These are phyloP conservation scores for Eudemis profundana DNA, from an alignment of 2,888 invertebrate genomes.

Conservation along the genomic window DNA sequence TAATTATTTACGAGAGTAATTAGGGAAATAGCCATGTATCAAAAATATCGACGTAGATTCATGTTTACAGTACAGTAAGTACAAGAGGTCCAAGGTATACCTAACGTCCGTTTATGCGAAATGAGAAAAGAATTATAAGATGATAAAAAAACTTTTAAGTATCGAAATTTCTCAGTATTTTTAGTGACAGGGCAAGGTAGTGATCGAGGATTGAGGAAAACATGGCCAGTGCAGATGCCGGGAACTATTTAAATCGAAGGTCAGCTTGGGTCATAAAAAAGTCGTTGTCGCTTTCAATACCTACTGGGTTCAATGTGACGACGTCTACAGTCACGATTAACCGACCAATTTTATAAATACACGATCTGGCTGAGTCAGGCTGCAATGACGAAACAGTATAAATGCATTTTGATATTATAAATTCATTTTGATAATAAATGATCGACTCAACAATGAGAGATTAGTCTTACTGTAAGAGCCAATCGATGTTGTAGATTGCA, in stretches of 20 bases:
- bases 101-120: no score
- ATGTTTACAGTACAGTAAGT: no score
- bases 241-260: slow-evolving; percentile 41
- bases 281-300: slow-evolving; percentile 40
- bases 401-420: slow-evolving; percentile 5
- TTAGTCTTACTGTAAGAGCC: neutral
- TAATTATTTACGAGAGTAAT: no score
- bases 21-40: no score
- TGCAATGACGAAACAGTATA: neutral
- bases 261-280: slow-evolving; percentile 40
- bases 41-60: no score
- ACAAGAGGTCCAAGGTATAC: no score
- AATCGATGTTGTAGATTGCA: neutral
- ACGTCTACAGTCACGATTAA: slow-evolving; percentile 22
- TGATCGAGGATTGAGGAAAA: slow-evolving; percentile 35
- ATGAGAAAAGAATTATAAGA: no score
- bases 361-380: slow-evolving; percentile 1
- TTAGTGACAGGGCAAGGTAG: slow-evolving; percentile 19
- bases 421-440: slow-evolving; percentile 2
- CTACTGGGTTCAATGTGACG: slow-evolving; percentile 32
- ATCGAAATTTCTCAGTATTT: slow-evolving; percentile 21
- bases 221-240: slow-evolving; percentile 31
- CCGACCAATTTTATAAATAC: slow-evolving; percentile 19
- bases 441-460: neutral
- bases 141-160: no score